Base-by-base conservation (phyloP, 2,797 vertebrate species). In the Tiaroga cobitis region DNA sequence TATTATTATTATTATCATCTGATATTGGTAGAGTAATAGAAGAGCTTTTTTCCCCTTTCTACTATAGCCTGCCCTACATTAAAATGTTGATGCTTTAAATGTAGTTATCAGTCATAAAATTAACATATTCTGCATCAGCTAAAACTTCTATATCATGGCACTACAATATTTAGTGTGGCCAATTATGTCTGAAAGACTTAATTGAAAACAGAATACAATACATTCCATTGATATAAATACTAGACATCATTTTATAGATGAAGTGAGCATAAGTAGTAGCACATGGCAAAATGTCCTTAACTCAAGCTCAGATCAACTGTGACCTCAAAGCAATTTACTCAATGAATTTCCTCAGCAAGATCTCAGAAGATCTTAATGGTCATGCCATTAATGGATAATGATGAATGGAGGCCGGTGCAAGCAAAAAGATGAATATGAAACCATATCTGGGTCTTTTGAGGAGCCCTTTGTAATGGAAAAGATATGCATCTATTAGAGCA, bases 401-500 rank as follows among this genome's bases (percentile, higher is more conserved):
- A 26, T 37, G 46, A 81, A 74, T 67, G 54, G 68, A 80, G 34
- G 51, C 21, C 8, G 3, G 65, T n/a, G 19, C 6, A 63, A 84
- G 80, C 63, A 26, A 73, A 74, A 70, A 90, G 88, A 88, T 63
- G 86, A 51, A 51, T 18, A 49, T 21, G 63, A 78, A 37, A 75
- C 37, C 15, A 32, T 46, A 41, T 46, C 80, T 24, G 69, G 78
- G 87, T 73, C 80, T 73, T 74, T 68, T 29, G 59, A 86, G 56
- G 82, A 78, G 73, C 86, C 46, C 87, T 81, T 76, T 90, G 86
- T 67, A 88, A 90, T 19, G 83, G 75, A 8, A 89, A 86, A 75
- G 82, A 92, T 93, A 91, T 92, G 89, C 76, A 87, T 83, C 88
- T 72, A 85, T 90, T 93, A 93, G 93, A 91, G 90, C 92, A 91